phyloP scores from a whole-genome alignment of 35 echinoderm and acorn worm species.

The Anneissia japonica region DNA sequence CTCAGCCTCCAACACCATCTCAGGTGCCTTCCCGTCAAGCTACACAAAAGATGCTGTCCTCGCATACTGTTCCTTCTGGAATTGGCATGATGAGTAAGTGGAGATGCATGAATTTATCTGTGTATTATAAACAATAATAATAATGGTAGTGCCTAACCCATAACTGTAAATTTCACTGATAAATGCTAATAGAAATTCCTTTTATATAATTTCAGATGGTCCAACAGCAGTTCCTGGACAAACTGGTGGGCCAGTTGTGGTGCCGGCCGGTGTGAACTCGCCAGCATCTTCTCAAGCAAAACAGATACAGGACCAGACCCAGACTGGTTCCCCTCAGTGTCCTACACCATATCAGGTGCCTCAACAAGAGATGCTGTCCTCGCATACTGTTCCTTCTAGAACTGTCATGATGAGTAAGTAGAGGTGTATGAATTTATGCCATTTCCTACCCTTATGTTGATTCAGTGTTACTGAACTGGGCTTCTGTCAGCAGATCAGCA shows the following conservation, averaged over 20 bases:
- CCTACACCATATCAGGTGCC: not conserved
- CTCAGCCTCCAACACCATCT: not conserved
- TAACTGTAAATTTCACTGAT: too few relatives aligned
- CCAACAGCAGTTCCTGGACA: not conserved
- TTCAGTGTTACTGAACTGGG: too few relatives aligned
- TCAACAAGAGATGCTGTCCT: not conserved
- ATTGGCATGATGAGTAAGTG: not conserved
- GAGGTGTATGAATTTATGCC: not conserved
- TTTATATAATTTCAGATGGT: not conserved
- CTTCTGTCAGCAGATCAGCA: too few relatives aligned
- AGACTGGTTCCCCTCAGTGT: not conserved
- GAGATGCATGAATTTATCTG: not conserved
- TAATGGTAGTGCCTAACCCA: too few relatives aligned
- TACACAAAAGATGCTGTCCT: not conserved
- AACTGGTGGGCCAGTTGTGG: not conserved
- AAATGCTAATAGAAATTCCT: too few relatives aligned
- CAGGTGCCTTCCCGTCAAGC: not conserved
- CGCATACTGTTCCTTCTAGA: not conserved
- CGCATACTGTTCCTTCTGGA: not conserved
- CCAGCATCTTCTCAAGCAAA: conserved; percentile 15
- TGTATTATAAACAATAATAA: too few relatives aligned
- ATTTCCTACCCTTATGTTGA: too few relatives aligned
- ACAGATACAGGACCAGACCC: conserved; percentile 43
- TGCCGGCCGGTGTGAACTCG: not conserved
- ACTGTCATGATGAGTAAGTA: not conserved